Conservation (phyloP, 2,888 invertebrate genomes). For the Ornithoptera alexandrae region DNA sequence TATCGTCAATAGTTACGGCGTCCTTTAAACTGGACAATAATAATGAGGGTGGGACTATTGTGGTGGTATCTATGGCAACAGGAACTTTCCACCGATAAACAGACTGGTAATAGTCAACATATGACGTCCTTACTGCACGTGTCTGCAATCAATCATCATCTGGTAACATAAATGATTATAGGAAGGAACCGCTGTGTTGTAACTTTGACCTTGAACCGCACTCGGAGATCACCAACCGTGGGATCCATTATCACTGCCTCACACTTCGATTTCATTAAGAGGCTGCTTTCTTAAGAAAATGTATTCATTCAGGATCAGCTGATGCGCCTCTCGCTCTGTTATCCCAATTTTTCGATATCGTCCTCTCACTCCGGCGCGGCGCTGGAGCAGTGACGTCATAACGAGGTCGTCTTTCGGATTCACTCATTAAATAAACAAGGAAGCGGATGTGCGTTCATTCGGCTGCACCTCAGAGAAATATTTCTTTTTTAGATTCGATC, state of each 20-base stretch:
- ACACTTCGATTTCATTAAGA: constrained; percentile 62
- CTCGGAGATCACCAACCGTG: constrained; percentile 36
- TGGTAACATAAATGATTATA: too few species aligned
- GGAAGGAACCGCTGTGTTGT: too few species aligned
- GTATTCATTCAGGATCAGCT: constrained; percentile 66
- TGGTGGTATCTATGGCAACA: too few species aligned
- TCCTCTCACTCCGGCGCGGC: constrained; percentile 49
- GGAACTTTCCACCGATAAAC: too few species aligned
- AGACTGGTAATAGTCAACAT: too few species aligned
- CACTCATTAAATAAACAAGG: constrained; percentile 78
- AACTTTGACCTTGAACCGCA: constrained; percentile 41
- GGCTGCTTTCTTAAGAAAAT: constrained; percentile 59
- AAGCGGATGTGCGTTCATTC: constrained; percentile 45
- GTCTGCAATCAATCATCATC: too few species aligned
- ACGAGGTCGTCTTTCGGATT: constrained; percentile 72
- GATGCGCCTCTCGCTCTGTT: constrained; percentile 46
- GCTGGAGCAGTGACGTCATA: constrained; percentile 68
- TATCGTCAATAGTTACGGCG: too few species aligned
- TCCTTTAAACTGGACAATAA: too few species aligned
- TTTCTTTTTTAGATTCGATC: not conserved
- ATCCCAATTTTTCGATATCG: constrained; percentile 34
- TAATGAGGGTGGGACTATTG: too few species aligned
- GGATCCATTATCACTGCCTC: constrained; percentile 48
- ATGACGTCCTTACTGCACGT: too few species aligned
- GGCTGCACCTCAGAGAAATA: constrained; percentile 35